A percentile compares a stretch with the other conserved stretches of the same genome.
These are phyloP conservation scores for Condylura cristata DNA, from an alignment of 2,113 vertebrate species.

Conservation along the genomic window DNA sequence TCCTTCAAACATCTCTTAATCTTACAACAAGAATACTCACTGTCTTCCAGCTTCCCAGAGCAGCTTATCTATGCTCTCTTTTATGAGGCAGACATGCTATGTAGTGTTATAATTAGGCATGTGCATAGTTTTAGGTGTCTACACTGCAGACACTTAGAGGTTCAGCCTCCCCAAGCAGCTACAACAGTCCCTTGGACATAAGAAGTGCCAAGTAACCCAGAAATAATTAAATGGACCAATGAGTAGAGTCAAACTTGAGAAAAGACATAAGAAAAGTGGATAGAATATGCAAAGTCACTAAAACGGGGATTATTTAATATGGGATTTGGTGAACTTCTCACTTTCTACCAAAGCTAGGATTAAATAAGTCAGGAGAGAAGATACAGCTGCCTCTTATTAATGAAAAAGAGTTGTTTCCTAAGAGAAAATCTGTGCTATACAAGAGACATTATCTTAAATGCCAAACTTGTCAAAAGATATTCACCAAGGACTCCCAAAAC, in stretches of 20 bases:
- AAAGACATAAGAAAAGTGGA: neutral
- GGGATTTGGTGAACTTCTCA: neutral
- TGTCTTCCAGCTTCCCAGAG: neutral
- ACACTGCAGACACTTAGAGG: neutral
- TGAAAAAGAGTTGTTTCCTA: neutral
- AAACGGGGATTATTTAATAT: neutral
- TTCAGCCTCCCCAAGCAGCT: neutral
- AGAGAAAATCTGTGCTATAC: neutral
- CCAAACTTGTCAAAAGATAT: neutral
- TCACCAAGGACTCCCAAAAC: neutral
- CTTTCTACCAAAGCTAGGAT: neutral
- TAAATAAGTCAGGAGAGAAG: neutral
- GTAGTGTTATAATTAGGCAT: neutral
- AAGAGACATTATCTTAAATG: neutral
- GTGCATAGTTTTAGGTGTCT: neutral
- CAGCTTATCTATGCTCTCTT: neutral
- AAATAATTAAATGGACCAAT: neutral
- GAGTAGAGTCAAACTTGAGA: neutral
- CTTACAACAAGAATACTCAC: neutral
- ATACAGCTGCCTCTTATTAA: neutral
- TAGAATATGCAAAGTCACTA: neutral
- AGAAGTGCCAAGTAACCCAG: neutral
- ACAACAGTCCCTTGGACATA: neutral
- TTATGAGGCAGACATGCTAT: neutral
- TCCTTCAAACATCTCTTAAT: neutral